Evolutionary conservation across 2,113 vertebrate species (phyloP).

Genomic region (Siphamia tubifer): DNA sequence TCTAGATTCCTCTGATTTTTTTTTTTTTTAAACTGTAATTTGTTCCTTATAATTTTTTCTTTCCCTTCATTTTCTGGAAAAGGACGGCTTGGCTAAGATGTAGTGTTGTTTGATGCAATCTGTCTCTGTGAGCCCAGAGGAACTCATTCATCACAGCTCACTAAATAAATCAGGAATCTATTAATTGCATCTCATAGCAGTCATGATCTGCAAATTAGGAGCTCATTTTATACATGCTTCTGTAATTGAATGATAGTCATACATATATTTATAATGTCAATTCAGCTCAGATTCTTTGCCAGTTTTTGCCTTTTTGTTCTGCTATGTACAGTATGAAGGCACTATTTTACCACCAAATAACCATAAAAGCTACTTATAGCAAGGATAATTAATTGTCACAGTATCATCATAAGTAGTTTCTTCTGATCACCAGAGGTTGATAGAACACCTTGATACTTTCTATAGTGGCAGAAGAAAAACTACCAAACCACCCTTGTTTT

Average conservation of each 20-base stretch:
- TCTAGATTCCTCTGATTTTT: slow-evolving; percentile 20
- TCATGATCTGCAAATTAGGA: slow-evolving; percentile 57
- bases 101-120: background rate
- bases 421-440: no score
- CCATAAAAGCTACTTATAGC: no score
- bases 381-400: no score
- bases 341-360: no score
- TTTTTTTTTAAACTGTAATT: background rate
- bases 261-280: slow-evolving; percentile 41
- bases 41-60: background rate
- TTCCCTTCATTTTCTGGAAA: background rate
- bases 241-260: slow-evolving; percentile 32
- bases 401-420: no score
- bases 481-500: no score
- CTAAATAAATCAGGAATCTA: slow-evolving; percentile 62
- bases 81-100: background rate
- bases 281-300: slow-evolving; percentile 9
- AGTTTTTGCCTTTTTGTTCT: background rate
- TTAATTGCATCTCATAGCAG: slow-evolving; percentile 65
- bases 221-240: slow-evolving; percentile 31
- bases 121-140: background rate
- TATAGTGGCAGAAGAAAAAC: no score
- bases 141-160: slow-evolving; percentile 43
- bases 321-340: background rate
- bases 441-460: no score